Conservation (phyloP, 2,888 invertebrate genomes). For the Epiblema foenella region DNA sequence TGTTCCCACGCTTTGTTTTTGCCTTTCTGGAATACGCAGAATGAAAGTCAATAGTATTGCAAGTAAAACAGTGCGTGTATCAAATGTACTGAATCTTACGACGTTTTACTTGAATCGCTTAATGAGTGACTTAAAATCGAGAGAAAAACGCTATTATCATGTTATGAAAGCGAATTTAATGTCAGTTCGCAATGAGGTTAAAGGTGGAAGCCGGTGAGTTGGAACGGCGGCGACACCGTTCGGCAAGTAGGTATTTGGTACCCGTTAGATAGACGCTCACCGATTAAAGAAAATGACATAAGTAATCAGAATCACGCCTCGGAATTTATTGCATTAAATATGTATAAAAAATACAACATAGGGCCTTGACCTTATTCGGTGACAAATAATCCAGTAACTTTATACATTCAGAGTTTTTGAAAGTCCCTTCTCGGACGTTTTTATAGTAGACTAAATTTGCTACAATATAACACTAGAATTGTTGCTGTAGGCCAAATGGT, state of each 20-base stretch:
- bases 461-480: too few species aligned
- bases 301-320: slow-evolving; percentile 20
- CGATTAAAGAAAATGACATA: slow-evolving; percentile 26
- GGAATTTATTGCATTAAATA: slow-evolving; percentile 24
- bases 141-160: slow-evolving; percentile 50
- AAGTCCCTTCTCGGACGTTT: too few species aligned
- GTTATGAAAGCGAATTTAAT: slow-evolving; percentile 55
- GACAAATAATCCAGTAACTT: too few species aligned
- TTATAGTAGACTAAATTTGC: too few species aligned
- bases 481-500: too few species aligned
- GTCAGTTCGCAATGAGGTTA: slow-evolving; percentile 52
- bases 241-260: slow-evolving; percentile 50
- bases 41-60: slow-evolving; percentile 31
- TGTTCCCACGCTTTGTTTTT: slow-evolving; percentile 62
- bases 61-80: not conserved
- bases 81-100: not conserved
- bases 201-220: slow-evolving; percentile 49
- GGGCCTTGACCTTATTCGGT: slow-evolving; percentile 35
- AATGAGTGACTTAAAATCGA: slow-evolving; percentile 46
- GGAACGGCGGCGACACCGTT: slow-evolving; percentile 50
- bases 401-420: too few species aligned
- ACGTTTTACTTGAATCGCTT: not conserved
- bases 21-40: slow-evolving; percentile 37
- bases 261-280: slow-evolving; percentile 50
- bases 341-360: slow-evolving; percentile 26